phyloP scores from a whole-genome alignment of 2,113 vertebrate genomes.

The Cyanoliseus patagonus region DNA sequence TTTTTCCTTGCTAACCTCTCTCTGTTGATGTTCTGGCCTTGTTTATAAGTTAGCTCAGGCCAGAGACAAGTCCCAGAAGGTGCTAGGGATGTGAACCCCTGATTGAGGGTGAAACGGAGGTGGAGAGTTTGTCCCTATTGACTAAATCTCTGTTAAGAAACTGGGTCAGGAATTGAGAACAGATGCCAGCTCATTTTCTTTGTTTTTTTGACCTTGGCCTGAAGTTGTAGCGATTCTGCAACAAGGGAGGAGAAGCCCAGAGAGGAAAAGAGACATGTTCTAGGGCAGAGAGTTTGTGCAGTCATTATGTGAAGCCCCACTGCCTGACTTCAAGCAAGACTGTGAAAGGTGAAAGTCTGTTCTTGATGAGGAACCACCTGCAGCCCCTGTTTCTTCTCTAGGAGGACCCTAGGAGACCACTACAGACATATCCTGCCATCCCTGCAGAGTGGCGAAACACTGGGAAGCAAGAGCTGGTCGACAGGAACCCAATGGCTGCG shows the following conservation, averaged over 20 bases:
- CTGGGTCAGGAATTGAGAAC: neutral
- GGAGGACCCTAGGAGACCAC: neutral
- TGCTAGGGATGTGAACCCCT: neutral
- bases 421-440: neutral
- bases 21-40: neutral
- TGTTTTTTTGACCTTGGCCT: neutral
- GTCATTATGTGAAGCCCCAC: accelerated
- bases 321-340: accelerated
- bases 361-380: neutral
- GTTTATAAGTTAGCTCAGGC: neutral
- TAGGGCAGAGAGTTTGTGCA: neutral
- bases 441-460: neutral
- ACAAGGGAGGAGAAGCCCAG: neutral
- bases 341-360: neutral
- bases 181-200: neutral
- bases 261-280: accelerated
- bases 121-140: neutral
- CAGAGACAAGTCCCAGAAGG: neutral
- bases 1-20: neutral
- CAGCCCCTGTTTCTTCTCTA: accelerated
- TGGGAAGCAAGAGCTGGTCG: accelerated
- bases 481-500: neutral
- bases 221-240: neutral
- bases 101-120: neutral
- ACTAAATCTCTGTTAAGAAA: neutral